Evolutionary conservation across 2,113 vertebrate species (phyloP), one percentile per base, ranked within the genome.

Genomic region (Nothobranchius furzeri): DNA sequence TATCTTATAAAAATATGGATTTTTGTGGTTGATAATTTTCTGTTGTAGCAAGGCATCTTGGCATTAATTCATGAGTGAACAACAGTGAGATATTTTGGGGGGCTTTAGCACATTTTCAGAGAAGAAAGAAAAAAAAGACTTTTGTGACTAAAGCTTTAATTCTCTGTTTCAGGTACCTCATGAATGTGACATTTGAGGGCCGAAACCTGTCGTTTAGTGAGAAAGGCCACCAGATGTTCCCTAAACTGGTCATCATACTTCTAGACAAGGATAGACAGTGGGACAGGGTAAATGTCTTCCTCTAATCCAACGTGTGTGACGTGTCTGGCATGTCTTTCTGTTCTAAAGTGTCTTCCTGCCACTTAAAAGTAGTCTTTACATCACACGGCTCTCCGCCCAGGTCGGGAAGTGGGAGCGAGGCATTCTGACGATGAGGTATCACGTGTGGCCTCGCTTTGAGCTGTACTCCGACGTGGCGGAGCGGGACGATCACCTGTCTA

Each of bases 171-270:
- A 99, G 98, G 91, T 99, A 98, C 88, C 92, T 99, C 87, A 99
- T 98, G 93, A 99, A 99, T 71, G 98, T 99, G 80, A 99, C 96
- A 52, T 99, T 99, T 86, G 97, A 99, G 88, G 98, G 98, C 63
- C 94, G 98, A 70, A 99, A 99, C 89, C 93, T 99, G 79, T 99
- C 98, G 0, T 99, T 99, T 84, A 99, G 97, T 57, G 96, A 99
- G 79, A 94, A 99, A 0, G 98, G 98, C 74, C 98, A 98, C 87
- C 98, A 99, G 93, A 98, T 99, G 96, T 96, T 98, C 75, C 98
- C 98, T 9, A 99, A 99, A 83, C 90, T 99, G 90, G 98, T 99
- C 87, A 98, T 99, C 91, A 97, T 98, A 83, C 95, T 99, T 76
- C 92, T 99, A 55, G 96, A 96, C 91, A 98, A 98, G 90, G 94